Evolutionary conservation across 2,113 vertebrate genomes (phyloP).

Genomic region (Candoia aspera): DNA sequence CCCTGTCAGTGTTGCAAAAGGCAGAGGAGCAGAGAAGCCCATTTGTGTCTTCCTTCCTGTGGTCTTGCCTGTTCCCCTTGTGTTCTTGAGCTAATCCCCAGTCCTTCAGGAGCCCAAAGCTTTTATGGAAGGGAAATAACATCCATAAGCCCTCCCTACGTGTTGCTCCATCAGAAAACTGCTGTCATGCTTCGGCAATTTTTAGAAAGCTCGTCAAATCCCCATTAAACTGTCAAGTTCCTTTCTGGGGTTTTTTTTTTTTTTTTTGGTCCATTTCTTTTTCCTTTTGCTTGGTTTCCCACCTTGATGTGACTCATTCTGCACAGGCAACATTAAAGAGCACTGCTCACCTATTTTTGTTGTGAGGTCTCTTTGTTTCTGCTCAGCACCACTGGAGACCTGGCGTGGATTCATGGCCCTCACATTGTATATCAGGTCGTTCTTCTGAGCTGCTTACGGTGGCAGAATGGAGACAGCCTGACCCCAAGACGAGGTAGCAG

Average conservation of each 20-base stretch:
- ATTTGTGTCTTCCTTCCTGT: constrained; percentile 47
- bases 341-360: constrained; percentile 1
- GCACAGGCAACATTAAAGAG: fast-evolving
- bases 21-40: constrained; percentile 15
- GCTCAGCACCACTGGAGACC: neutral
- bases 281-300: neutral
- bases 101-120: constrained; percentile 22
- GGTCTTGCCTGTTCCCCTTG: constrained; percentile 55
- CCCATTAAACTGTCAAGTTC: constrained; percentile 64
- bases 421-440: no score
- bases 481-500: neutral
- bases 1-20: neutral
- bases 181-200: constrained; percentile 44
- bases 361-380: fast-evolving
- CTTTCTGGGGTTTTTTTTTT: constrained; percentile 58
- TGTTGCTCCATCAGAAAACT: constrained; percentile 46
- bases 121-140: constrained; percentile 33
- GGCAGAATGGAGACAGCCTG: neutral
- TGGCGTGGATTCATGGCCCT: no score
- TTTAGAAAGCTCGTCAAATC: constrained; percentile 58
- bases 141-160: constrained; percentile 28
- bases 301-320: no score
- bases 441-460: neutral
- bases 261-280: fast-evolving
- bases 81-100: constrained; percentile 60